phyloP scores from a whole-genome alignment of 2,797 vertebrate genomes.

The Pseudocheirus occidentalis region DNA sequence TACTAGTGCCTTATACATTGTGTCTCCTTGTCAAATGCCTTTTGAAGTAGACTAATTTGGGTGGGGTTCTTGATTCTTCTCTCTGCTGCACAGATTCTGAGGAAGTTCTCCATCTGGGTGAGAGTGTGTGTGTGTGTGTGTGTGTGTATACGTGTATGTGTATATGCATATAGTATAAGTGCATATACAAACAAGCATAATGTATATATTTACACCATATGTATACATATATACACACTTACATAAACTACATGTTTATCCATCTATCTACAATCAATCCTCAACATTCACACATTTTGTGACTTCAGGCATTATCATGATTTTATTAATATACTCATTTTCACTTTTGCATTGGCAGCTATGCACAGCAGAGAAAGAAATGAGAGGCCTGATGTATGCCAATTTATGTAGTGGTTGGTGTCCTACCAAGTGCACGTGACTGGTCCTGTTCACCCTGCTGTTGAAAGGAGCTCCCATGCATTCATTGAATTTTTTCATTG shows the following conservation, averaged over 20 bases:
- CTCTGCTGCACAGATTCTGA: not conserved
- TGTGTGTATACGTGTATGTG: rapidly evolving
- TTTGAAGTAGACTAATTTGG: not conserved
- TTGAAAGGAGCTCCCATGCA: not conserved
- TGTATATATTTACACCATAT: not conserved
- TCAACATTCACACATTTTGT: not conserved
- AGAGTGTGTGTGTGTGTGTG: too few relatives aligned
- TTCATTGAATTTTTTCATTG: not conserved
- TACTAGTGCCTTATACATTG: not conserved
- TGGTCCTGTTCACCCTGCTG: not conserved
- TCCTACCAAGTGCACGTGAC: not conserved
- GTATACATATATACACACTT: not conserved
- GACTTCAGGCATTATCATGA: not conserved
- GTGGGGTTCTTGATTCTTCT: not conserved
- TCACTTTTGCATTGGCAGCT: not conserved
- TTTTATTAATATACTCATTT: not conserved
- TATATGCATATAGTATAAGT: too few relatives aligned
- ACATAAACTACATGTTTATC: not conserved
- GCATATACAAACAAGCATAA: not conserved
- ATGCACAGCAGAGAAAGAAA: not conserved
- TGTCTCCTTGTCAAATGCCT: not conserved
- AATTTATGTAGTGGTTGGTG: not conserved
- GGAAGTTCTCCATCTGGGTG: not conserved
- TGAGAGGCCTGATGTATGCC: not conserved
- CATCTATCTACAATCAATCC: not conserved